Conservation (phyloP, 2,113 vertebrate genomes). For the Siphamia tubifer region DNA sequence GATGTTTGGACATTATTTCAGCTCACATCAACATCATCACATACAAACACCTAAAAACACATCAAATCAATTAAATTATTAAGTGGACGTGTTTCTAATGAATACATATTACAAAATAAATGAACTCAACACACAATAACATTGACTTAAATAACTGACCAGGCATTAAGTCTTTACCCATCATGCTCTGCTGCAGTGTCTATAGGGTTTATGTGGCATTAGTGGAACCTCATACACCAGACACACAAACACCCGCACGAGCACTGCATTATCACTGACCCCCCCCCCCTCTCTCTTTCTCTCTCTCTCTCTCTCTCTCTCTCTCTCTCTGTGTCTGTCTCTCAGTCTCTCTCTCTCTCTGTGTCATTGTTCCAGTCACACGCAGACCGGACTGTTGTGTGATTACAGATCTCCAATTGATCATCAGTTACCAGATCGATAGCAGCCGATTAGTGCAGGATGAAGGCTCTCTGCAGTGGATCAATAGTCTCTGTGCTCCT, state of each 20-base stretch:
- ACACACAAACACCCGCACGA: slow-evolving; percentile 18
- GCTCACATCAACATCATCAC: too few species aligned
- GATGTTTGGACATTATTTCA: too few species aligned
- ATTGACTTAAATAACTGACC: too few species aligned
- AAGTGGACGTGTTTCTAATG: too few species aligned
- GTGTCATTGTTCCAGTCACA: not conserved
- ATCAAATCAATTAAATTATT: too few species aligned
- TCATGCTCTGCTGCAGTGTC: too few species aligned
- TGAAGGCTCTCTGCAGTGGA: slow-evolving; percentile 37
- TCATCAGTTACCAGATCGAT: not conserved
- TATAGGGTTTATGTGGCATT: slow-evolving; percentile 15
- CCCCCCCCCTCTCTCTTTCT: not conserved
- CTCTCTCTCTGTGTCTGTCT: not conserved
- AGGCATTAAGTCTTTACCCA: too few species aligned
- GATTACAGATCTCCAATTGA: not conserved
- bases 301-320: not conserved
- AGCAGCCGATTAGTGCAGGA: not conserved
- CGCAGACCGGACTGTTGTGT: not conserved
- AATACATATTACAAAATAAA: too few species aligned
- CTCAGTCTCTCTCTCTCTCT: too few species aligned
- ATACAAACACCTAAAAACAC: too few species aligned
- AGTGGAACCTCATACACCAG: slow-evolving; percentile 20
- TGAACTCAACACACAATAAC: too few species aligned
- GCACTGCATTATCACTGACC: slow-evolving; percentile 15
- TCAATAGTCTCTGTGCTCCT: not conserved